Percentiles rank a stretch among this genome's conserved stretches.
Evolutionary conservation across 2,797 vertebrate genomes (phyloP).

Genomic region (Discoglossus pictus): DNA sequence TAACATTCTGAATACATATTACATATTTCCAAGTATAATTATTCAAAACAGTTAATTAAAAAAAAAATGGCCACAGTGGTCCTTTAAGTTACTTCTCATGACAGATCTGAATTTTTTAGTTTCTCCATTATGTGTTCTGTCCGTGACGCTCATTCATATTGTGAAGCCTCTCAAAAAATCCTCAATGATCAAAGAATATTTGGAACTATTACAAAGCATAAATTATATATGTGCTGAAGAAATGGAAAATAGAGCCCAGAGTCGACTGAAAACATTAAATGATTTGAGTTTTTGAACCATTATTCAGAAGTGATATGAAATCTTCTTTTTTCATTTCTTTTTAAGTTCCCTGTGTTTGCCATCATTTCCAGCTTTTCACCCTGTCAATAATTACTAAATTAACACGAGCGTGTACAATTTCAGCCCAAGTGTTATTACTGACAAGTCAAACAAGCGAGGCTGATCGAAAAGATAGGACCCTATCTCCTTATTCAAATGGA

Average conservation of each 20-base stretch:
- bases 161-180: constrained; percentile 72
- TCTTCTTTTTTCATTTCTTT: constrained; percentile 77
- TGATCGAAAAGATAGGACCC: constrained; percentile 79
- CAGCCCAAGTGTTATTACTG: constrained; percentile 83
- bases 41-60: too few species aligned
- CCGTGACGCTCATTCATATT: constrained; percentile 63
- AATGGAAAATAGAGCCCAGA: constrained; percentile 73
- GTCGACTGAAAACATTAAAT: constrained; percentile 71
- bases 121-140: constrained; percentile 60
- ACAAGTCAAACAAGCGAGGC: constrained; percentile 86
- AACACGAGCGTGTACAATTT: constrained; percentile 83
- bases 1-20: too few species aligned
- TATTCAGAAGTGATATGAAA: constrained; percentile 74
- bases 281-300: constrained; percentile 62
- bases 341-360: constrained; percentile 83
- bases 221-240: constrained; percentile 79
- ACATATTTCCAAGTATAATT: too few species aligned
- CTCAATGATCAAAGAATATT: constrained; percentile 76
- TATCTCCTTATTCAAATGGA: constrained; percentile 90
- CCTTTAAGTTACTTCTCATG: too few species aligned
- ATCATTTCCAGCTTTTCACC: constrained; percentile 81
- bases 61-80: too few species aligned
- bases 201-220: constrained; percentile 80
- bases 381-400: constrained; percentile 94
- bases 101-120: too few species aligned